Evolutionary conservation across 2,797 vertebrate species (phyloP), one percentile per base, ranked within the genome.

Genomic region (Neopelma chrysocephalum): DNA sequence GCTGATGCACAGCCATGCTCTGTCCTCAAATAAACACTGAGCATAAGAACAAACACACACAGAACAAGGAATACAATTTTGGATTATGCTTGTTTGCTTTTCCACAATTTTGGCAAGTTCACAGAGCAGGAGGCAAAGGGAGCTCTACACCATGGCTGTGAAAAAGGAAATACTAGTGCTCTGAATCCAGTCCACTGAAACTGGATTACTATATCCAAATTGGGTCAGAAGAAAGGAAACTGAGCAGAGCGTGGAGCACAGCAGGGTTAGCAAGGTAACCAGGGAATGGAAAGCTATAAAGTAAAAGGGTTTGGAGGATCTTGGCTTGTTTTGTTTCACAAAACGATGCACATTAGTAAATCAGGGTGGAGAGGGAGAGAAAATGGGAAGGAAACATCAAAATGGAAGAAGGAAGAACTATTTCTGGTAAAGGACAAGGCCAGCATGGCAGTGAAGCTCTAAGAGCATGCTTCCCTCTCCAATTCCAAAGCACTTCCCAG

Each of bases 1-100:
- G 22, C 43, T 75, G 50, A 77, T 56, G 64, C 58, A 70, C 29
- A 82, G 56, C 56, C 78, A 9, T 12, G 47, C 71, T 60, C 73
- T 81, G 53, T 68, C 79, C 57, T 94, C 72, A 76, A 57, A 86
- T 29, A 77, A 81, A 86, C 68, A 88, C 34, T 9, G 32, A 84
- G 36, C 0, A 7, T 11, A 38, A 89, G 61, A 92, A 94, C 64
- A 94, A 91, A 83, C 0, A 27, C 48, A 83, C 32, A 53, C 50
- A 60, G 79, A 91, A 36, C 12, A 71, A 68, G 48, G 56, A 92
- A 76, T 47, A 79, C 31, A 65, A 32, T 66, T 87, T 45, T 85
- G 77, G 76, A 54, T 82, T 85, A 53, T 12, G 34, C 36, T 78
- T 80, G 45, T 80, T 87, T 60, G 78, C 72, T 91, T 80, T 87